Evolutionary conservation across 2,888 invertebrate genomes (phyloP), one percentile per base, ranked within the genome.

Genomic region (Drosophila ochracea): DNA sequence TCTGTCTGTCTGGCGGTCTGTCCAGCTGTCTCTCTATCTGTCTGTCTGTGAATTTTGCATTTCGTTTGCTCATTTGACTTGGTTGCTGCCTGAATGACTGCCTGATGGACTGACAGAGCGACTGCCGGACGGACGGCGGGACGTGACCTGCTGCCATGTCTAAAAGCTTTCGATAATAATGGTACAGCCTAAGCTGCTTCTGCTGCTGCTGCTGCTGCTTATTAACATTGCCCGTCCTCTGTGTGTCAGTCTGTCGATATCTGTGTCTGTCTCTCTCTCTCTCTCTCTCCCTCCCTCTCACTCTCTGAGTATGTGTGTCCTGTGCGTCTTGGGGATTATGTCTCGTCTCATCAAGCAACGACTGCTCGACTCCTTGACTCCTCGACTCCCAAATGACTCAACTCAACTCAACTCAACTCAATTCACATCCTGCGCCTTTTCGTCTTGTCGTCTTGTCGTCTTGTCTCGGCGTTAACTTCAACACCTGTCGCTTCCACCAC

Each of bases 161-260:
- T 76, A 90, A 84, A 88, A 90, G 90, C 86, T 90, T 85, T 85
- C 90, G 90, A 85, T 90, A 88, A 85, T 88, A 90, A 90, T 76
- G 74, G 60, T 58, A 59, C 55, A 59, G 64, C 50, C 62, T 16
- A 49, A 53, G 74, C 52, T 70, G 58, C 19, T 43, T n/a, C 16
- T 33, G 3, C 37, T 47, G 21, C 6, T 43, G 63, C 41, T 57
- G 68, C 66, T 62, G 57, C 58, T 69, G 79, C 82, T 79, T 79
- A 79, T 79, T 79, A 79, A 79, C 82, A 69, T 76, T 65, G 65
- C 65, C 41, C 25, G 25, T 61, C 25, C 47, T 47, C 2, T 47
- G 47, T 47, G 21, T 47, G 47, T 25, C 9, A 47, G 28, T 25
- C 47, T 47, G 47, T 47, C 47, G 19, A 47, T 25, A 25, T 16